These are phyloP conservation scores for cattle (Bos taurus) DNA, from an alignment of 2,113 vertebrate species.

Conservation along the genomic window ARS-UCD2.0 NC_037343.1:10567001-10567500, in stretches of 20 bases:
- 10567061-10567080: neutral
- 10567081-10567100: neutral
- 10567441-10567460: neutral
- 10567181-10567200: neutral
- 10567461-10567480: neutral
- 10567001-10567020: neutral
- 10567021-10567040: neutral
- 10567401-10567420: neutral
- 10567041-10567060: neutral
- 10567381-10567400: neutral
- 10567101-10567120: neutral
- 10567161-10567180: neutral
- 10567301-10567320: neutral
- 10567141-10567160: neutral
- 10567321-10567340: neutral
- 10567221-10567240: neutral
- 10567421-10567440: neutral
- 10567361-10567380: neutral
- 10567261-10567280: neutral
- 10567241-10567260: neutral
- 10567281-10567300: neutral
- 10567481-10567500: neutral
- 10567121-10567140: neutral
- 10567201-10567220: neutral
- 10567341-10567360: neutral